Conservation (phyloP, 2,113 vertebrate genomes). For the Balaeniceps rex region DNA sequence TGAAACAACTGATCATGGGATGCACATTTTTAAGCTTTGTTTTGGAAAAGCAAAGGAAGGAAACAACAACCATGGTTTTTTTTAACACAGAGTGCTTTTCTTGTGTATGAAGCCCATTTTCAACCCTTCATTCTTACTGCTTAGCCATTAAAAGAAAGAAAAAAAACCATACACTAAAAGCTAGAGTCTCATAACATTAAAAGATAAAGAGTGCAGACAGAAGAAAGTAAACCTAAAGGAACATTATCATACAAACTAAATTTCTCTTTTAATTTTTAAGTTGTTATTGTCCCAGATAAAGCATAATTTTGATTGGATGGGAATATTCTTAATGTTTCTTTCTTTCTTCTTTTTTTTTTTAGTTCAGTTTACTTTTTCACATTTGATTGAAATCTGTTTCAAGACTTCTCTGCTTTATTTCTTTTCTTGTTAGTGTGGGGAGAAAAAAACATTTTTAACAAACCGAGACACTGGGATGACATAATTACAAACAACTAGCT, state of each 20-base stretch:
- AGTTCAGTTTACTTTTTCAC: not conserved
- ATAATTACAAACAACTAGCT: not conserved
- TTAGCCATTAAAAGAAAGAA: not conserved
- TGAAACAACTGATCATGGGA: not conserved
- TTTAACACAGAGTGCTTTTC: not conserved
- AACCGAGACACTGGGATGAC: not conserved
- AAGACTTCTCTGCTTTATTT: not conserved
- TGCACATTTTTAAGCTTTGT: not conserved
- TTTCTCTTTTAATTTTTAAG: constrained; percentile 29
- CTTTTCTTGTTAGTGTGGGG: not conserved
- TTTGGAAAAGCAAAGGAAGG: not conserved
- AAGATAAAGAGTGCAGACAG: not conserved
- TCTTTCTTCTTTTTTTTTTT: not conserved
- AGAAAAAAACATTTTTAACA: not conserved
- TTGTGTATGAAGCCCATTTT: not conserved
- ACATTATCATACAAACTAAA: constrained; percentile 19
- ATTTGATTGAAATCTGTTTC: not conserved
- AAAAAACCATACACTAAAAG: not conserved
- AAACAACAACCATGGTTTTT: not conserved
- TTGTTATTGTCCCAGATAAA: constrained; percentile 16
- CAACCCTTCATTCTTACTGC: not conserved
- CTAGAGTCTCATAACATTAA: not conserved
- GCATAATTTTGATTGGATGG: not conserved
- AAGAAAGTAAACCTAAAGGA: constrained; percentile 37
- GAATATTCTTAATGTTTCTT: not conserved